Evolutionary conservation across 2,113 vertebrate species (phyloP).

Genomic region (Anhinga rufa): DNA sequence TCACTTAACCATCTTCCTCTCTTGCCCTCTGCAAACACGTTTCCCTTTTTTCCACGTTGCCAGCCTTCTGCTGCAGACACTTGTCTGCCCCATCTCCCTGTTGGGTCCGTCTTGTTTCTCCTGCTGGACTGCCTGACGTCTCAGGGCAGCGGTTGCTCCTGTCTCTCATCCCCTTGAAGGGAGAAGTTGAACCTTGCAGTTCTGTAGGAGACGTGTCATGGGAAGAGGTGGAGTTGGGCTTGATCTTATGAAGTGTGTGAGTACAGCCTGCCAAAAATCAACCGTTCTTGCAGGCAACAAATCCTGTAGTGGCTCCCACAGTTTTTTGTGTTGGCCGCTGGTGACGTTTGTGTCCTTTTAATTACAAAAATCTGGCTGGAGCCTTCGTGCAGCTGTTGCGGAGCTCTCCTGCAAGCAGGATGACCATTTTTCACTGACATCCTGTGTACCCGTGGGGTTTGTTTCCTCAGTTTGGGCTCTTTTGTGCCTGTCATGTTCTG

Average conservation of each 20-base stretch:
- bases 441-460: not conserved
- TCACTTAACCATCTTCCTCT: not conserved
- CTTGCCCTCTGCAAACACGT: not conserved
- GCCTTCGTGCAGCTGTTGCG: not conserved
- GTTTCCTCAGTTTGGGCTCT: not conserved
- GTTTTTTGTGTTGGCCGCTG: not conserved
- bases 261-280: not conserved
- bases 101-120: not conserved
- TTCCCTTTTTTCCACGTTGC: not conserved
- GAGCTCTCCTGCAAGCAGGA: not conserved
- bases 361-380: not conserved
- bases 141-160: not conserved
- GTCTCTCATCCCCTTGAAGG: not conserved
- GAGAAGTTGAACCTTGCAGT: not conserved
- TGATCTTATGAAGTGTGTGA: not conserved
- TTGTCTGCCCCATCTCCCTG: not conserved
- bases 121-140: not conserved
- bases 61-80: not conserved
- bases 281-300: not conserved
- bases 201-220: not conserved
- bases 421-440: slow-evolving; percentile 18
- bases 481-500: slow-evolving; percentile 3
- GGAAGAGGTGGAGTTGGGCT: not conserved
- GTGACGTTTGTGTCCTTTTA: not conserved
- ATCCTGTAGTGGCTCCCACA: not conserved